Conservation (phyloP, 1,140 invertebrate species). For the Archivesica marissinica region DNA sequence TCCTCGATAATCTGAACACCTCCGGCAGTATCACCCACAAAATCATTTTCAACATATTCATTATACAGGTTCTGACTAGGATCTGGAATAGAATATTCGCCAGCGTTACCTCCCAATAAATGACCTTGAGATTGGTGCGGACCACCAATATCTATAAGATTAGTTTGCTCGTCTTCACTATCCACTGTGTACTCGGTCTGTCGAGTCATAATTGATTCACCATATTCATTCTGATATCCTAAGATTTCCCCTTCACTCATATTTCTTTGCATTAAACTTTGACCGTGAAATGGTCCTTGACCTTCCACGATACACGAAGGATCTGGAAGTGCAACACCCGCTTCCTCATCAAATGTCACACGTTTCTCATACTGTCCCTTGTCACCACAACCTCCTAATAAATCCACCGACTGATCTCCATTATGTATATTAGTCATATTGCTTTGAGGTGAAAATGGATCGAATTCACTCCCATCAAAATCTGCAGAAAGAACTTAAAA, state of each 20-base stretch:
- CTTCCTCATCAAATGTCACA: conserved; percentile 51
- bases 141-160: conserved; percentile 21
- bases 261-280: neutral
- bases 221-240: conserved; percentile 59
- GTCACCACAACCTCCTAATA: neutral
- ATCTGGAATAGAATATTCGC: conserved; percentile 26
- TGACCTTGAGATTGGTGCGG: conserved; percentile 27
- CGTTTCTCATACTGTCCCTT: conserved; percentile 38
- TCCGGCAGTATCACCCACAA: conserved; percentile 5
- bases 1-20: conserved; percentile 10
- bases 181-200: conserved; percentile 41
- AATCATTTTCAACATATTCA: conserved; percentile 45
- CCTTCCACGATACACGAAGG: conserved; percentile 12
- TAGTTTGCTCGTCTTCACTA: conserved; percentile 30
- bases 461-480: conserved; percentile 59
- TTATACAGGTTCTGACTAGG: conserved; percentile 30
- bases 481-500: conserved; percentile 47
- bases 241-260: conserved; percentile 59
- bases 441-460: conserved; percentile 20
- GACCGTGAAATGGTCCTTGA: conserved; percentile 6
- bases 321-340: conserved; percentile 27
- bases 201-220: conserved; percentile 33
- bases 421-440: conserved; percentile 24
- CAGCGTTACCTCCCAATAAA: neutral
- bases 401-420: conserved; percentile 25